Conservation (phyloP, 1,140 invertebrate genomes). For the Zaprionus gabonicus region DNA sequence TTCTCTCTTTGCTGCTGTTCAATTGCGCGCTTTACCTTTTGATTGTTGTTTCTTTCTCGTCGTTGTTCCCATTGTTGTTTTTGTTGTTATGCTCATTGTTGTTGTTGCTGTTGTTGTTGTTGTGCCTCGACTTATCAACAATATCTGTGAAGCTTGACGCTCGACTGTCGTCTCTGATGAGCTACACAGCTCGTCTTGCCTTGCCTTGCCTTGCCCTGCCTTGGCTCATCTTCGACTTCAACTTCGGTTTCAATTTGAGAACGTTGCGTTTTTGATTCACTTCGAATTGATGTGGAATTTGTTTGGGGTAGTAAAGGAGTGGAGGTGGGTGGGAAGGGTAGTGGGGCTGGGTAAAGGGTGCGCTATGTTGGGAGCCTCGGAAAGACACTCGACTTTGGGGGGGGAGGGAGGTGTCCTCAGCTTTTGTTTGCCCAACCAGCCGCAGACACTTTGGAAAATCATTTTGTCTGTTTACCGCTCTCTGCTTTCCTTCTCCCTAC, state of each 20-base stretch:
- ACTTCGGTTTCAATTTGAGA: background rate
- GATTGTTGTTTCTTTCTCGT: slow-evolving; percentile 16
- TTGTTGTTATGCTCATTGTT: background rate
- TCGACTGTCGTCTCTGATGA: slow-evolving; percentile 1
- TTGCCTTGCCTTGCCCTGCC: too few species aligned
- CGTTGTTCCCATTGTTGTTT: background rate
- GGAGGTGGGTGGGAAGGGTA: background rate
- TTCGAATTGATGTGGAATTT: background rate
- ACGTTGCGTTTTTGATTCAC: slow-evolving; percentile 10
- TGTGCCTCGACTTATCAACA: slow-evolving; percentile 9
- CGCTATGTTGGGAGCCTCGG: background rate
- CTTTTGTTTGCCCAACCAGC: slow-evolving; percentile 14
- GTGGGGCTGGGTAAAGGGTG: background rate
- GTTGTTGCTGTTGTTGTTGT: background rate
- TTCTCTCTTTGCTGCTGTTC: slow-evolving; percentile 1
- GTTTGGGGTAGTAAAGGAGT: background rate
- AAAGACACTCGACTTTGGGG: background rate
- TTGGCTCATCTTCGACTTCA: background rate
- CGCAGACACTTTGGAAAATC: slow-evolving; percentile 28
- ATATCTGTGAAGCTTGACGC: slow-evolving; percentile 13
- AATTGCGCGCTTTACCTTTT: slow-evolving; percentile 40
- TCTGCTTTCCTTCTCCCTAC: background rate
- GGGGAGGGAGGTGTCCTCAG: background rate
- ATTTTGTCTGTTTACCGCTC: slow-evolving; percentile 22
- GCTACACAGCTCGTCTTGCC: background rate